phyloP scores from a whole-genome alignment of 2,797 vertebrate species.

The Anolis apletophallus region DNA sequence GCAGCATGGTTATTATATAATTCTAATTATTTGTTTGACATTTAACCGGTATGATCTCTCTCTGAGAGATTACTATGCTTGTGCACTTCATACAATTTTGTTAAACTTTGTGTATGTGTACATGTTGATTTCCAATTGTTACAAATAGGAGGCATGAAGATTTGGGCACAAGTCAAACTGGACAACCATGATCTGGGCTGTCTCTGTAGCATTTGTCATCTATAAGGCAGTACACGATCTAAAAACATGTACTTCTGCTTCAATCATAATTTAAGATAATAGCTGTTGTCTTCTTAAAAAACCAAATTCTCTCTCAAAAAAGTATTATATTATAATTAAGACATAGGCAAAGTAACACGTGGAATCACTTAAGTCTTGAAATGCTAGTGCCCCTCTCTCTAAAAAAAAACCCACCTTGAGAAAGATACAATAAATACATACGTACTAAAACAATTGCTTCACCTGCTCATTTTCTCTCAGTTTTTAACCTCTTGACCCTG shows the following conservation, averaged over 20 bases:
- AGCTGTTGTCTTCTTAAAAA: neutral
- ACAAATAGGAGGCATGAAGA: neutral
- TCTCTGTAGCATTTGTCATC: neutral
- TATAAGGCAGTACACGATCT: neutral
- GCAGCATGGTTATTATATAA: too few species aligned
- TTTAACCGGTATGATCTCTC: too few species aligned
- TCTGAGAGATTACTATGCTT: too few species aligned
- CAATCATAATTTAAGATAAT: conserved; percentile 11
- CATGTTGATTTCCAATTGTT: too few species aligned
- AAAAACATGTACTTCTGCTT: neutral
- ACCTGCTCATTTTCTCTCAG: conserved; percentile 31
- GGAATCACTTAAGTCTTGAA: conserved; percentile 55
- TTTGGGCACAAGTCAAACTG: neutral
- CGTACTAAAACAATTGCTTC: conserved; percentile 44
- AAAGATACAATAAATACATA: conserved; percentile 36
- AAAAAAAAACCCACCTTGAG: neutral
- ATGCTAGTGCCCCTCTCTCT: conserved; percentile 1
- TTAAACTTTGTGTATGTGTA: too few species aligned
- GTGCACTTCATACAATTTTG: too few species aligned
- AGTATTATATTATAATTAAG: conserved; percentile 47
- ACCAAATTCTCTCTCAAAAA: neutral
- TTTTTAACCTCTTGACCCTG: conserved; percentile 15
- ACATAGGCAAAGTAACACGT: conserved; percentile 37
- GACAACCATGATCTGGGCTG: too few species aligned
- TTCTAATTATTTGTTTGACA: too few species aligned